A percentile compares a stretch with the other conserved stretches of the same genome.
These are phyloP conservation scores for Himalopsyche anomala DNA, from an alignment of 2,888 invertebrate species.

Conservation along the genomic window DNA sequence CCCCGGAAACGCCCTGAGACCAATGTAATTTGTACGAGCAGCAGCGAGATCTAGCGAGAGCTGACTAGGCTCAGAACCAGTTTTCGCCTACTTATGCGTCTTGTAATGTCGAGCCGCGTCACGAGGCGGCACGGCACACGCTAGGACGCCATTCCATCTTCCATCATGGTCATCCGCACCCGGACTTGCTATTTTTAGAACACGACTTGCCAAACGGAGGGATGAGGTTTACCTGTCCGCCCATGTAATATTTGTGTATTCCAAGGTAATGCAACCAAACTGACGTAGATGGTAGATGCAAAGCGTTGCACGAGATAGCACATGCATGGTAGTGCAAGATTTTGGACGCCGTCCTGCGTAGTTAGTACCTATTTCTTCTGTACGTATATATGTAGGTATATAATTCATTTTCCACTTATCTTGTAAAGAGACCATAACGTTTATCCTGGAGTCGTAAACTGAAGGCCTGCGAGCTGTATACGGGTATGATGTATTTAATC, in stretches of 20 bases:
- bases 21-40: constrained; percentile 25
- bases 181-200: constrained; percentile 43
- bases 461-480: neutral
- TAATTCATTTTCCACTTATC: constrained; percentile 33
- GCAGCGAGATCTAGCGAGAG: constrained; percentile 38
- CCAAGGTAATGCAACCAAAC: no score
- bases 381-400: neutral
- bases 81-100: constrained; percentile 39
- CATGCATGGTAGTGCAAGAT: no score
- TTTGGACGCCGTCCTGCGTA: no score
- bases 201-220: constrained; percentile 25
- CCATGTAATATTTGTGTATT: constrained; percentile 11
- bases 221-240: constrained; percentile 42
- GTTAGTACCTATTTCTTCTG: neutral
- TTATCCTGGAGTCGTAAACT: neutral
- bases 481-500: no score
- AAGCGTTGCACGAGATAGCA: no score
- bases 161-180: constrained; percentile 37
- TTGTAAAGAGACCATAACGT: constrained; percentile 28
- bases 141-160: constrained; percentile 38
- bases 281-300: no score
- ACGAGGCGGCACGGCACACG: constrained; percentile 35
- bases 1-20: constrained; percentile 12
- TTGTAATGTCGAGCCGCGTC: constrained; percentile 22
- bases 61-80: constrained; percentile 40